Evolutionary conservation across 2,113 vertebrate genomes (phyloP), one percentile per base, ranked within the genome.

Genomic region (Odontesthes bonariensis): DNA sequence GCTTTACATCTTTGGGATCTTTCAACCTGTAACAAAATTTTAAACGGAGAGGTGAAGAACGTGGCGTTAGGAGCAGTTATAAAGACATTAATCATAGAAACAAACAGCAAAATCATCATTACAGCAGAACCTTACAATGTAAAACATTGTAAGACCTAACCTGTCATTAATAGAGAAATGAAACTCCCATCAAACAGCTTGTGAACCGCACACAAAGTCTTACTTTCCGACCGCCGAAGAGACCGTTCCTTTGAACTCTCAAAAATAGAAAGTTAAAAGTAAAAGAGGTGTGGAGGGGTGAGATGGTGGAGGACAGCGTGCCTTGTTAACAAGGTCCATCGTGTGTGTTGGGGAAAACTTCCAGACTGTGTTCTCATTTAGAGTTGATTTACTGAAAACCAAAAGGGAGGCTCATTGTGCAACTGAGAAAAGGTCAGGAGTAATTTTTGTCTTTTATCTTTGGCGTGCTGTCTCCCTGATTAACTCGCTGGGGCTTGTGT

Each of bases 381-480:
- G 49, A 58, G 63, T 22, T 73, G 81, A 81, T 79, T 85, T 74
- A 77, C 74, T 58, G 63, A 79, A 65, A 83, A 79, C n/a, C 75
- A 85, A 75, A 77, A 47, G 54, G 77, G 68, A 84, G 77, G 64
- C 77, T 86, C 57, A 62, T 81, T 80, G 62, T 75, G 77, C 40
- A 8, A 77, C 79, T 23, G 46, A 51, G 66, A 85, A 85, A n/a
- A 83, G 88, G 87, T 91, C 87, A 86, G 69, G 47, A 82, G 80
- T 76, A 61, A 87, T 88, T 83, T 85, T 80, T 68, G 20, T 55
- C 61, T 53, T 60, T 73, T 80, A 68, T 87, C 68, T 72, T 44
- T 60, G 56, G 66, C 64, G 81, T n/a, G 53, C 74, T 59, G 74
- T 77, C 86, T 81, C 70, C 3, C 52, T 85, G 77, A 86, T 83